Percentiles rank a stretch among this genome's conserved stretches.
Evolutionary conservation across 2,797 vertebrate species (phyloP).

Genomic region (Amphiprion clarkii): DNA sequence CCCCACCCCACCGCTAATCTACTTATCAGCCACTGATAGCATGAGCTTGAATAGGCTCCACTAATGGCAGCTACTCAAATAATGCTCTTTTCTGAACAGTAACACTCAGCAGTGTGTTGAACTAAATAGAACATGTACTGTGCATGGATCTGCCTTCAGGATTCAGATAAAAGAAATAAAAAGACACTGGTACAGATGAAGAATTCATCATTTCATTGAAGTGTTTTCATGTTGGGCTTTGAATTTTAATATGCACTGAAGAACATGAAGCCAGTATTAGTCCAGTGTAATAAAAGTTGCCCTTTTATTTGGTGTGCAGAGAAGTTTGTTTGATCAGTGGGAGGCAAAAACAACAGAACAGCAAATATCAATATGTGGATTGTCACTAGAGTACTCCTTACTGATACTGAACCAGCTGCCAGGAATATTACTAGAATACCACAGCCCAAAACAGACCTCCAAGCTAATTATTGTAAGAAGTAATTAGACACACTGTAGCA

Average conservation of each 20-base stretch:
- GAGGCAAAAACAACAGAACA: constrained; percentile 23
- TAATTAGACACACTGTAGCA: constrained; percentile 4
- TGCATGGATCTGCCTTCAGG: constrained; percentile 2
- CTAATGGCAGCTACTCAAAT: constrained; percentile 70
- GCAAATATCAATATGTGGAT: constrained; percentile 28
- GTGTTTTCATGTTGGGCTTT: neutral
- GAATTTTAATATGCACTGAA: neutral
- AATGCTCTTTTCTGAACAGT: constrained; percentile 56
- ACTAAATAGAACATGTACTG: constrained; percentile 39
- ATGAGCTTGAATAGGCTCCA: constrained; percentile 63
- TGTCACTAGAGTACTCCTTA: constrained; percentile 3
- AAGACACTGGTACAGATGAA: neutral
- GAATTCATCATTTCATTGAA: constrained; percentile 10
- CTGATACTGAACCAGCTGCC: constrained; percentile 20
- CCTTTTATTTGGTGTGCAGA: constrained; percentile 4
- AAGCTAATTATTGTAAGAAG: constrained; percentile 13
- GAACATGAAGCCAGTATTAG: neutral
- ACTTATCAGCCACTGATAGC: constrained; percentile 73
- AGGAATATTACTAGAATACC: constrained; percentile 29
- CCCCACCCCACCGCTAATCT: constrained; percentile 61
- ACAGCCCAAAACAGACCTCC: constrained; percentile 7
- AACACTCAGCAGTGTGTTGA: constrained; percentile 34
- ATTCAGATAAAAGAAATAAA: constrained; percentile 8
- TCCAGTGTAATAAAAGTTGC: constrained; percentile 17
- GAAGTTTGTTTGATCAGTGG: constrained; percentile 23